Base-by-base conservation (phyloP, 2,113 vertebrate genomes). In the Bujurquina vittata region DNA sequence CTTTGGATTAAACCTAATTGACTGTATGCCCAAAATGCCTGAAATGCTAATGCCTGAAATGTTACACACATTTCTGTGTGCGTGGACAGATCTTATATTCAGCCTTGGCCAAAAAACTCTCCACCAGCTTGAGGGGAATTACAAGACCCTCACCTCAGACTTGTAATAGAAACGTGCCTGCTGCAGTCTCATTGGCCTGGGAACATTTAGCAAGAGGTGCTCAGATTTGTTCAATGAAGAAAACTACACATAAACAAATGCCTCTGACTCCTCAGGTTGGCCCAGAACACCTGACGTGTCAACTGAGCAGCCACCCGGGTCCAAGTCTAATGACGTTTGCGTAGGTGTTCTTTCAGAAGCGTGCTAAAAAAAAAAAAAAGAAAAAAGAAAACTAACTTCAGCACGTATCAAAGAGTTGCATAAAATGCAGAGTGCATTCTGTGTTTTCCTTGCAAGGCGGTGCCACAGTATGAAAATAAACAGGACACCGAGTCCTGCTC, bases 381-480 rank as follows among this genome's bases (percentile, higher is more conserved):
- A 37, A 37, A 37, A 10, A 37, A 37, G 7, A 49, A 49, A 20
- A 49, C 18, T 79, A 87, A 85, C 77, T 35, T 29, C 52, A 0
- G 80, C 81, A 3, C 29, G 12, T 80, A 92, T 94, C 92, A 94
- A 91, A 94, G 92, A 37, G 56, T 58, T 72, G 84, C 88, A 75
- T 67, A 77, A 89, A 87, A 87, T 79, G 79, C 85, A 85, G 65
- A 80, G 84, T 75, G 90, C 89, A 91, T 89, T 91, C 83, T 85
- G 91, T 94, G 90, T 92, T 91, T 93, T 90, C 79, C 83, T 80
- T 88, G 77, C 77, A 10, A 91, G 93, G 94, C 83, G 92, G 92
- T 86, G 89, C 94, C 90, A 88, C 87, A 49, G 85, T 82, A 87
- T 78, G 87, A 94, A 94, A 94, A 94, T 86, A 94, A 94, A 92